These are phyloP conservation scores for Brachionus rubens DNA, from an alignment of 1,140 invertebrate species.

Conservation along the genomic window DNA sequence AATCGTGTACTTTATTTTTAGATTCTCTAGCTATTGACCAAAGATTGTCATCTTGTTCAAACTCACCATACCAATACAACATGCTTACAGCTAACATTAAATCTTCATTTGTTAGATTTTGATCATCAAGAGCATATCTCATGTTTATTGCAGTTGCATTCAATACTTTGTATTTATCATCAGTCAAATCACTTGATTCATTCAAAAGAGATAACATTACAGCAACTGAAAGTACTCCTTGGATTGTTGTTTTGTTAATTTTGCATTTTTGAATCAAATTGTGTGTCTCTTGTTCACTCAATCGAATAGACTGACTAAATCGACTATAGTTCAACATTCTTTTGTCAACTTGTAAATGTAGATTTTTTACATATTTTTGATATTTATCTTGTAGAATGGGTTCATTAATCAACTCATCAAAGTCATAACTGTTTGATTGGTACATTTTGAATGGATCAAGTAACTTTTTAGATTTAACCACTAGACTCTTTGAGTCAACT, in stretches of 20 bases:
- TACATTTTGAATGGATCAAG: not conserved
- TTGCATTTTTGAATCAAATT: not conserved
- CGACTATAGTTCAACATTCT: not conserved
- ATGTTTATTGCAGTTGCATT: not conserved
- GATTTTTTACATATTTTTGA: slow-evolving; percentile 1
- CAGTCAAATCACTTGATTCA: not conserved
- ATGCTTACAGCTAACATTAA: slow-evolving; percentile 1
- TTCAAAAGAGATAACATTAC: slow-evolving; percentile 27
- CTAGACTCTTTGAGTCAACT: not conserved
- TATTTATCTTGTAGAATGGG: not conserved
- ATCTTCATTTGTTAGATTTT: not conserved
- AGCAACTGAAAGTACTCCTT: not conserved
- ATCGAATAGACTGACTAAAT: not conserved
- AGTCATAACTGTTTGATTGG: not conserved
- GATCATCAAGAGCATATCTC: not conserved
- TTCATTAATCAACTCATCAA: not conserved
- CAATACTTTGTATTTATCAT: not conserved
- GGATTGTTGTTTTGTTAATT: slow-evolving; percentile 2
- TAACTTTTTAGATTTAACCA: not conserved
- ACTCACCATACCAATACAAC: slow-evolving; percentile 17
- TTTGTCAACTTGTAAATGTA: not conserved
- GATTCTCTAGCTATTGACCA: not conserved
- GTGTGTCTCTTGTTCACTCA: not conserved
- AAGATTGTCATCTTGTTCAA: not conserved
- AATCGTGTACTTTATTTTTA: not conserved